Percentiles rank a stretch among this genome's conserved stretches.
Conservation (phyloP, 2,113 vertebrate species). For the Merops nubicus region DNA sequence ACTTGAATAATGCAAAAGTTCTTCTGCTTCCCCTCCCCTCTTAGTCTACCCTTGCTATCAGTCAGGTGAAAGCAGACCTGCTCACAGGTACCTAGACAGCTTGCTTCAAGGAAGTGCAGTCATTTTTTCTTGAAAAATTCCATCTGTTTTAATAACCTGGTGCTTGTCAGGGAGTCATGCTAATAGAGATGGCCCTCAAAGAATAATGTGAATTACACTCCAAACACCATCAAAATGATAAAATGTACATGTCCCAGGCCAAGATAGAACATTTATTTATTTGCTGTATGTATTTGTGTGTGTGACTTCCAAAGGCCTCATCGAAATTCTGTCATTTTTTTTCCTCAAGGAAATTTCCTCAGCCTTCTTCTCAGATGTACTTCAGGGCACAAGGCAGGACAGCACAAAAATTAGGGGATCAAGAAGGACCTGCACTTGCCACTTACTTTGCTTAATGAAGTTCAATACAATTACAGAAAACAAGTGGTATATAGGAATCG, state of each 20-base stretch:
- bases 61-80: background rate
- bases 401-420: background rate
- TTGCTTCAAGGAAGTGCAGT: background rate
- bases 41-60: background rate
- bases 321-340: background rate
- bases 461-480: background rate
- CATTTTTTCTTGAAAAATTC: background rate
- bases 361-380: background rate
- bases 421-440: background rate
- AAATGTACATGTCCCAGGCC: slow-evolving; percentile 7
- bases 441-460: background rate
- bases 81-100: background rate
- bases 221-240: background rate
- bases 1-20: background rate
- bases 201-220: background rate
- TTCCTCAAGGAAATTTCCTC: slow-evolving; percentile 1
- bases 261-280: slow-evolving; percentile 19
- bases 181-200: background rate
- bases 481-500: background rate
- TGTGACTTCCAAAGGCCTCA: slow-evolving; percentile 27
- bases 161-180: background rate
- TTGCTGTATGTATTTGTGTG: background rate
- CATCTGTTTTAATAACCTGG: background rate
- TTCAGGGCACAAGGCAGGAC: background rate
- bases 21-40: background rate